These are phyloP conservation scores for Anguilla rostrata DNA, from an alignment of 2,113 vertebrate genomes.

Conservation along the genomic window DNA sequence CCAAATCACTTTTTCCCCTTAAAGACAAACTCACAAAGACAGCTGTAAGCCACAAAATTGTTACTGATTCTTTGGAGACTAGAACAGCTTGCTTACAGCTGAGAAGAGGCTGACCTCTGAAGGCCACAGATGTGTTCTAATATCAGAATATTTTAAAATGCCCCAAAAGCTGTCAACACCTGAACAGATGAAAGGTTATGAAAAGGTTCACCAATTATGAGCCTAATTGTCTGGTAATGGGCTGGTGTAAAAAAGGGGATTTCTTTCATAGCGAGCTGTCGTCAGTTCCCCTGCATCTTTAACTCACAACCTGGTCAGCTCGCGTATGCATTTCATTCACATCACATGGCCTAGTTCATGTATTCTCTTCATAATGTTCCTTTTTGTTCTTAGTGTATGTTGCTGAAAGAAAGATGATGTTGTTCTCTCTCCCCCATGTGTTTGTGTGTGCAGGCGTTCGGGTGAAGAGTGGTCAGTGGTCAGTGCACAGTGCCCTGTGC, in stretches of 20 bases:
- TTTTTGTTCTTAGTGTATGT: no score
- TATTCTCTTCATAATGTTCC: no score
- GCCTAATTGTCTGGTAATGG: background rate
- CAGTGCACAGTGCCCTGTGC: slow-evolving; percentile 65
- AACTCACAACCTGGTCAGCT: no score
- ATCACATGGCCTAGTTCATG: no score
- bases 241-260: no score
- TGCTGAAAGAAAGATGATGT: background rate
- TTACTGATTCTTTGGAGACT: background rate
- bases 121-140: background rate
- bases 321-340: no score
- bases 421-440: slow-evolving; percentile 18
- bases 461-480: slow-evolving; percentile 82
- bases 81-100: background rate
- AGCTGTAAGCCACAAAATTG: background rate
- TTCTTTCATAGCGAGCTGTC: no score
- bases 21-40: no score
- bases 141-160: background rate
- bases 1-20: background rate
- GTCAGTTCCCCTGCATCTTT: no score
- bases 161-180: background rate
- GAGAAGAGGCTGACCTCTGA: background rate
- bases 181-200: background rate
- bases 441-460: slow-evolving; percentile 78
- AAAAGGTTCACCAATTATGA: background rate